Conservation (phyloP, 2,797 vertebrate species). For the Bradypus variegatus region DNA sequence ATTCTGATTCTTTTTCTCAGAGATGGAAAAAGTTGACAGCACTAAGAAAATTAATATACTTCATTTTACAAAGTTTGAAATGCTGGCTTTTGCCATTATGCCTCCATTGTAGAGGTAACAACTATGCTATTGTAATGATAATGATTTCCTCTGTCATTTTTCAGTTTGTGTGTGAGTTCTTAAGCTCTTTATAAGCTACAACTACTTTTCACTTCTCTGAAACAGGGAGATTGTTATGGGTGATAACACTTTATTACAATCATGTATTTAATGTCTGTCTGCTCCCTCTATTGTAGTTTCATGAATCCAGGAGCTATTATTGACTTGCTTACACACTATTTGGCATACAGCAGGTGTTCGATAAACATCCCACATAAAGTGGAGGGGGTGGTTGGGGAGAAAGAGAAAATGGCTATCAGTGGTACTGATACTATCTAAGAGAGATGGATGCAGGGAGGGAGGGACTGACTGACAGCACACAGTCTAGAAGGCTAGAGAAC, state of each 20-base stretch:
- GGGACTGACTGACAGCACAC: not conserved
- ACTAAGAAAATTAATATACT: not conserved
- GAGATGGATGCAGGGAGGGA: not conserved
- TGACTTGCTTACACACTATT: not conserved
- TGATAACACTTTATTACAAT: slow-evolving; percentile 18
- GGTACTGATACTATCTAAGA: no score
- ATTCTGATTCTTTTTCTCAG: not conserved
- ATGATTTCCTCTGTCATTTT: slow-evolving; percentile 26
- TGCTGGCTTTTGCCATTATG: not conserved
- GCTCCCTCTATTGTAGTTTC: not conserved
- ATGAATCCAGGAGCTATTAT: not conserved
- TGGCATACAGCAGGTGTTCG: not conserved
- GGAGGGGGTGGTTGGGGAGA: not conserved
- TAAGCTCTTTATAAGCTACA: not conserved
- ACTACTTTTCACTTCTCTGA: slow-evolving; percentile 7
- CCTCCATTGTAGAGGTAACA: not conserved
- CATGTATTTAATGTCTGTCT: not conserved
- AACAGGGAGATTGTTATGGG: not conserved
- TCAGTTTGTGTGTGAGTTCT: not conserved
- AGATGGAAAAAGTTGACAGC: not conserved
- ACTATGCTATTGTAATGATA: not conserved
- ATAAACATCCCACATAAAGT: not conserved
- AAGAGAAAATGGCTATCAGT: not conserved
- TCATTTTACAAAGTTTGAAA: slow-evolving; percentile 10
- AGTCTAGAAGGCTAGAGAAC: not conserved